Evolutionary conservation across 2,888 invertebrate species (phyloP).

Genomic region (Philonicus albiceps): DNA sequence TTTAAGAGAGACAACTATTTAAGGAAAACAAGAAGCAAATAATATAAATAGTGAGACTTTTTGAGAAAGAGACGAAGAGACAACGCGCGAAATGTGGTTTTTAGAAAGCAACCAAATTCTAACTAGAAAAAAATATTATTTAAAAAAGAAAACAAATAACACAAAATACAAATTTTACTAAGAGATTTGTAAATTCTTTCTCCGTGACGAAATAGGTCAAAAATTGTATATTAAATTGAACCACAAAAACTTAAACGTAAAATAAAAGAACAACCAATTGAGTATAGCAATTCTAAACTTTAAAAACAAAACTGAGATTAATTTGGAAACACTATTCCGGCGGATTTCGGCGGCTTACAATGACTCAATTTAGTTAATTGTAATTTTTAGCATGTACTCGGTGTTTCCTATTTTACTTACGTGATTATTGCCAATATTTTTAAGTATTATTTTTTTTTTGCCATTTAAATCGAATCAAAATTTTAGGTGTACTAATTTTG

Average conservation of each 20-base stretch:
- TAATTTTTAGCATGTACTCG: background rate
- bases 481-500: background rate
- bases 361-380: background rate
- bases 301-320: background rate
- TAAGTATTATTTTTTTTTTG: background rate
- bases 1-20: conserved; percentile 23
- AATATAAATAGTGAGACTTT: background rate
- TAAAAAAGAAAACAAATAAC: background rate
- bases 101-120: conserved; percentile 9
- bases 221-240: background rate
- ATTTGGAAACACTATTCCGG: background rate
- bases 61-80: background rate
- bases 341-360: background rate
- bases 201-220: background rate
- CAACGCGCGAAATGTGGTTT: background rate
- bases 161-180: background rate
- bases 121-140: conserved; percentile 11
- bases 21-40: conserved; percentile 6
- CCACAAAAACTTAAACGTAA: background rate
- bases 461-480: background rate
- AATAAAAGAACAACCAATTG: background rate
- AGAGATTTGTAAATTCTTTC: background rate
- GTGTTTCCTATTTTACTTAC: background rate
- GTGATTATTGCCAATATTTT: background rate
- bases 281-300: background rate